Base-by-base conservation (phyloP, 2,888 invertebrate species). In the Hydraecia micacea region DNA sequence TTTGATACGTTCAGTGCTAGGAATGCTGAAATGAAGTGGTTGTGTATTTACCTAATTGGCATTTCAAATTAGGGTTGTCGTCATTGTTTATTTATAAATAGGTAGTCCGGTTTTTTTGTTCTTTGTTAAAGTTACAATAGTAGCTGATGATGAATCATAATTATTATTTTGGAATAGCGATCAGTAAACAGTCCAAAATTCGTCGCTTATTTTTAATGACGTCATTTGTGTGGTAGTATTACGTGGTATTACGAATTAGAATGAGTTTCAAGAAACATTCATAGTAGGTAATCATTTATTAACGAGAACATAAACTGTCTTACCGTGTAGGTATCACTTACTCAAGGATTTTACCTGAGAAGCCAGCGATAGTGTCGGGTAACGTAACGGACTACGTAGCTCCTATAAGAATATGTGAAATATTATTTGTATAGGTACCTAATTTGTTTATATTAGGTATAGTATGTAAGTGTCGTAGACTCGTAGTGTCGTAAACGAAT, bases 191-290 rank as follows among this genome's bases (percentile, higher is more conserved):
- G 28, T 52, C 1, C n/a, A 39, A 75, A 71, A 21, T 42, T 32
- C 46, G 13, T 66, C 58, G 55, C 36, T 76, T 63, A 77, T 55
- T 81, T 74, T 73, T 49, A 70, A 65, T 83, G 42, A 70, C 78
- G 74, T 77, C 75, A 81, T 77, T 63, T 66, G 55, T 65, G 65
- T 21, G n/a, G 42, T 49, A 67, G 21, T 79, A 67, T 80, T 32
- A 32, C 32, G 32, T 32, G 32, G 21, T 79, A 67, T 80, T 75
- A 83, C 68, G 69, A 83, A 86, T 84, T 79, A 68, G 63, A 74
- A 84, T 86, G 83, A 76, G n/a, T 90, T 89, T 86, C 84, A 67
- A 85, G 88, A 86, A 91, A 75, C 79, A 80, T 83, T 85, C 79
- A 80, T 32, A 36, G 74, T 85, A 81, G 85, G 69, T 85, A 81